A percentile compares a stretch with the other conserved stretches of the same genome.
Conservation (phyloP, 2,888 invertebrate genomes). For the Diplazon laetatorius region DNA sequence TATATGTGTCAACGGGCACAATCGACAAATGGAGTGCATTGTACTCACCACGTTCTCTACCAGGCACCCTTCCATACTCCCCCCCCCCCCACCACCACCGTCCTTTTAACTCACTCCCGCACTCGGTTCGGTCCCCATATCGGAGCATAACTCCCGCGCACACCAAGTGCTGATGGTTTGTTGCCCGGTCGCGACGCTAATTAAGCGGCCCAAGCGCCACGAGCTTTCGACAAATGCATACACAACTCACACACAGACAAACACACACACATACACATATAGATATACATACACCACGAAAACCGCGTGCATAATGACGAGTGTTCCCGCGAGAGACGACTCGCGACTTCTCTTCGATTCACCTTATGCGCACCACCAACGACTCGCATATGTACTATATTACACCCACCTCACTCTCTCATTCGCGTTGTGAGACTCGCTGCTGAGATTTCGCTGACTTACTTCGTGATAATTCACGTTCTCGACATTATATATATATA, state of each 20-base stretch:
- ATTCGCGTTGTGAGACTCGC: constrained; percentile 1
- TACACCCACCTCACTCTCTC: too few relatives aligned
- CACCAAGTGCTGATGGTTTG: constrained; percentile 57
- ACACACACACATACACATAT: too few relatives aligned
- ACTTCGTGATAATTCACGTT: not conserved
- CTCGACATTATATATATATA: not conserved
- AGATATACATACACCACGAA: constrained; percentile 2
- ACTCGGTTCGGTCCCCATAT: not conserved
- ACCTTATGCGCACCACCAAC: too few relatives aligned
- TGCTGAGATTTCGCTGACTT: not conserved
- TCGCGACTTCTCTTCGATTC: not conserved
- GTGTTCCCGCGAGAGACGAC: constrained; percentile 5
- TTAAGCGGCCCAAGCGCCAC: constrained; percentile 49
- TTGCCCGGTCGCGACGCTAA: constrained; percentile 62
- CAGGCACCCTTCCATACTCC: not conserved
- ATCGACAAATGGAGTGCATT: constrained; percentile 66
- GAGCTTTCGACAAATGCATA: constrained; percentile 49
- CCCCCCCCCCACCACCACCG: constrained; percentile 15
- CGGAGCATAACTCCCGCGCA: too few relatives aligned
- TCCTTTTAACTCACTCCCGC: constrained; percentile 20
- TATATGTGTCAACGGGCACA: constrained; percentile 52
- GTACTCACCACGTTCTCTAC: constrained; percentile 43
- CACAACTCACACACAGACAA: too few relatives aligned
- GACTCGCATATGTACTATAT: too few relatives aligned
- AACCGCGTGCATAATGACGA: constrained; percentile 1